A percentile compares a stretch with the other conserved stretches of the same genome.
Conservation (phyloP, 1,140 invertebrate genomes). For the Coenobita brevimanus region DNA sequence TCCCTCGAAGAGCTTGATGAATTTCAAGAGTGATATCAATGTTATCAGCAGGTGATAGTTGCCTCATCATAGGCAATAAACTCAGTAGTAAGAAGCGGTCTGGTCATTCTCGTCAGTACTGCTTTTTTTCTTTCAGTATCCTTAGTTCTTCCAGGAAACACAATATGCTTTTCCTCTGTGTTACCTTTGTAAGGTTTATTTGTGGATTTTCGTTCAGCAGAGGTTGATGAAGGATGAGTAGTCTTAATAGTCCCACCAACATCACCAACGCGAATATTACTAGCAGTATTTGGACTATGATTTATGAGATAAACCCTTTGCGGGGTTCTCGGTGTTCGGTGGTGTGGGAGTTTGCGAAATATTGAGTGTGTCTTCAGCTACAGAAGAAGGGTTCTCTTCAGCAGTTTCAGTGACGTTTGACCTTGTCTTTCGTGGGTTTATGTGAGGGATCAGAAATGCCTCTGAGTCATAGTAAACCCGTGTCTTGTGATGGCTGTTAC, state of each 20-base stretch:
- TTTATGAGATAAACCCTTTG: constrained; percentile 30
- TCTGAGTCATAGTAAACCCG: constrained; percentile 32
- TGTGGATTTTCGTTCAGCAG: not conserved
- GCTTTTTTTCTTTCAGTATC: constrained; percentile 21
- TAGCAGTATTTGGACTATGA: constrained; percentile 13
- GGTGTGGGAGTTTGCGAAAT: constrained; percentile 12
- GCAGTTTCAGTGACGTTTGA: constrained; percentile 7
- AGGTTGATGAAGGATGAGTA: constrained; percentile 17
- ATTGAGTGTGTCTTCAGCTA: constrained; percentile 2
- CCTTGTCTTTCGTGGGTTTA: constrained; percentile 24
- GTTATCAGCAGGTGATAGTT: too few relatives aligned
- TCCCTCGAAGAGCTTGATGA: constrained; percentile 34
- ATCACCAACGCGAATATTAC: constrained; percentile 28
- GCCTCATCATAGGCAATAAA: constrained; percentile 45
- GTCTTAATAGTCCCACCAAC: constrained; percentile 19
- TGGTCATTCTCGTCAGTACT: constrained; percentile 32
- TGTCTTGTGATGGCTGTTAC: constrained; percentile 15
- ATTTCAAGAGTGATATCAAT: constrained; percentile 42
- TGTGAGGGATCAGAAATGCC: constrained; percentile 33
- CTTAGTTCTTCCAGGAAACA: constrained; percentile 26
- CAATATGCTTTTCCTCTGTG: not conserved
- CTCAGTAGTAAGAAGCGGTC: constrained; percentile 25
- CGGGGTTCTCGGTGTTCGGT: constrained; percentile 14
- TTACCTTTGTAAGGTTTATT: not conserved
- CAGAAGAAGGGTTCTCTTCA: constrained; percentile 28